Evolutionary conservation across 2,888 invertebrate genomes (phyloP), one percentile per base, ranked within the genome.

Genomic region (Neoitamus cyanurus): DNA sequence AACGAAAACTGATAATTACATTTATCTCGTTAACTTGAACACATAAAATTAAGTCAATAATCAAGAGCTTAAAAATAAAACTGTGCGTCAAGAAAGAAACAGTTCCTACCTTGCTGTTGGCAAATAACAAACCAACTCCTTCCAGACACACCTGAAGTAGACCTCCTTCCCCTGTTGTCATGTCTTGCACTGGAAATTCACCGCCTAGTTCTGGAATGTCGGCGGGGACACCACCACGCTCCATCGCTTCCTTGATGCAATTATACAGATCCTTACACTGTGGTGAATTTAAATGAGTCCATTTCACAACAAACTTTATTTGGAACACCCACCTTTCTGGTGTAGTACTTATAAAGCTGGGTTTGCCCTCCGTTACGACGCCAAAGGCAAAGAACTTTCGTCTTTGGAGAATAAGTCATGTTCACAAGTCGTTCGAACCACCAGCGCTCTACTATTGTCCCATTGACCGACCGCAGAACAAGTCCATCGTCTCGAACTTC

Each of bases 321-420:
- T 58, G 7, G 25, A 20, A 25, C 6, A 20, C 25, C 0, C 90
- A 98, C 99, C 95, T 99, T 99, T 91, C 98, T 97, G 0, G 99
- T 99, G 90, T 99, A 99, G 92, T 99, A 99, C 92, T 99, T 99
- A 92, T 99, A 98, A 87, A 99, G 93, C 89, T 98, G 97, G 5
- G 98, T 98, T 90, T 98, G 97, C 3, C 97, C 97, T 2, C 97
- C 98, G 89, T 97, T 97, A 88, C 97, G 95, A 88, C 98, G 94
- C 99, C 99, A 99, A 86, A 99, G 93, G 92, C 99, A 99, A 87
- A 99, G 93, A 9, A 99, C 96, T 92, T 97, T 97, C 89, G 98
- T 99, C 92, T 99, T 99, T 0, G 99, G 99, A 88, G 99, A 98
- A 91, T 98, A 99, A 0, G 99, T 99, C 98, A 99, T 99, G 90